phyloP scores from a whole-genome alignment of 2,888 invertebrate species.

The Epistrophe eligans region DNA sequence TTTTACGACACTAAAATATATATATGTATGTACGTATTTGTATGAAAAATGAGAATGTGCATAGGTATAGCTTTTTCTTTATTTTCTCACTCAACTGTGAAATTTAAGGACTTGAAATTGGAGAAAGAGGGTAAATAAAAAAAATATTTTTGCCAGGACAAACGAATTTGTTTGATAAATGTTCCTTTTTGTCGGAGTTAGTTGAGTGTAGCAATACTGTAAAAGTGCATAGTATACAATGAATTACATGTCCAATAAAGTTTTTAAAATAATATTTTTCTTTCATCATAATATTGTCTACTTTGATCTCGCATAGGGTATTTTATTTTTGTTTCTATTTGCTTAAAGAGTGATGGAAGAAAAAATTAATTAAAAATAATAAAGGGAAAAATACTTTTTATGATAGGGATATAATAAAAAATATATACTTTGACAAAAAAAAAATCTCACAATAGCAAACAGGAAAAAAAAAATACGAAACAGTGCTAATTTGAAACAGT shows the following conservation, averaged over 20 bases:
- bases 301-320: not conserved
- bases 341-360: not conserved
- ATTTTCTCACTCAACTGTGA: not conserved
- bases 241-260: not conserved
- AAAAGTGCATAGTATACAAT: not conserved
- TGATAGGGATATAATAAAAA: not conserved
- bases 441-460: no score
- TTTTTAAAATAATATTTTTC: slow-evolving; percentile 3
- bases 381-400: not conserved
- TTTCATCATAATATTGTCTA: not conserved
- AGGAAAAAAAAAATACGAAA: not conserved
- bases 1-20: not conserved
- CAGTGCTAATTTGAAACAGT: not conserved
- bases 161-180: slow-evolving; percentile 29
- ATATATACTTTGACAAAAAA: not conserved
- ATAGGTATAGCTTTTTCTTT: not conserved
- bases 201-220: not conserved
- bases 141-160: not conserved
- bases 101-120: not conserved
- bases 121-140: not conserved
- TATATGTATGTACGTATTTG: not conserved
- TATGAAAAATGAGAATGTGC: not conserved
- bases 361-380: not conserved
- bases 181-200: not conserved
- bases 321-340: not conserved